Evolutionary conservation across 1,140 invertebrate genomes (phyloP), one percentile per base, ranked within the genome.

Genomic region (Trichoplusia ni): DNA sequence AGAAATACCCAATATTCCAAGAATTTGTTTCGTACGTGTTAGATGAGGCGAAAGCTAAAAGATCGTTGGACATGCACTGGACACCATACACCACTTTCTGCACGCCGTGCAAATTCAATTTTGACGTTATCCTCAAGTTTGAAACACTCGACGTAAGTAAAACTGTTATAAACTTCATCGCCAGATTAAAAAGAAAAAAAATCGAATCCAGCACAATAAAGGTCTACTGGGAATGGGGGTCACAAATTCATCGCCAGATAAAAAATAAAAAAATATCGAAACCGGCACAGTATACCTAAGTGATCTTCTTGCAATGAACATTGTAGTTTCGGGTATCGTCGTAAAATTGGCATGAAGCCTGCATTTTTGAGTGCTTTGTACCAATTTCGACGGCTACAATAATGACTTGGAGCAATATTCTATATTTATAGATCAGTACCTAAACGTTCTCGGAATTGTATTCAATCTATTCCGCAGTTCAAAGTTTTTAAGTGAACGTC

Each of bases 61-160:
- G 93, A 31, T 90, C 92, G 5, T 91, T 97, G 19, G 97, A 98
- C 82, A 97, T 98, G 94, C 97, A 98, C 82, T 98, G 97, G 96
- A 95, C 95, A 19, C 95, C 96, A 0, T 95, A 97, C 62, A 94
- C 94, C 5, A 93, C 94, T 70, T 96, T 98, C 75, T 98, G 97
- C 78, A 97, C 96, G 16, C 97, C 97, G 0, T 98, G 97, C 89
- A 93, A 95, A 90, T 95, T 98, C 31, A 91, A 95, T 71, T 98
- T 97, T 78, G 95, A 97, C 79, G 92, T 97, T 37, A 95, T 98
- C 46, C 94, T 96, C 19, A 97, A 98, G 89, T 98, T 97, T 81
- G 96, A 98, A 90, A 97, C 96, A 4, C 89, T 98, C 23, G 91
- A 94, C 19, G 87, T 90, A 62, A 84, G 86, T 87, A 61, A 14